These are phyloP conservation scores for Harpagoxenus sublaevis DNA, from an alignment of 2,888 invertebrate species.

Conservation along the genomic window DNA sequence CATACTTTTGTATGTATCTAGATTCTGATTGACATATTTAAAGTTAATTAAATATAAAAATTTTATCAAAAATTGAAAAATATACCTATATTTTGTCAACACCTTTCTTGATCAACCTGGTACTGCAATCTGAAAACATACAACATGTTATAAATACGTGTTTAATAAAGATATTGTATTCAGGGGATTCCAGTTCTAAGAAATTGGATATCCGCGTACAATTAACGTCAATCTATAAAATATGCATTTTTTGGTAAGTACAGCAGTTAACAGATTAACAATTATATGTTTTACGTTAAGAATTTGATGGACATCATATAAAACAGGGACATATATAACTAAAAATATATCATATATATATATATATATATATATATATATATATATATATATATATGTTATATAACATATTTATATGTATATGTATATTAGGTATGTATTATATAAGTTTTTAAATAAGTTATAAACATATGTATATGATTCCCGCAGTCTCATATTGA, in stretches of 20 bases:
- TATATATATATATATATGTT: background rate
- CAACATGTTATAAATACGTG: slow-evolving; percentile 51
- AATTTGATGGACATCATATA: background rate
- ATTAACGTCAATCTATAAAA: slow-evolving; percentile 12
- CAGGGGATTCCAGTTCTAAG: slow-evolving; percentile 26
- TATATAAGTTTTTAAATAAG: background rate
- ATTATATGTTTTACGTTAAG: background rate
- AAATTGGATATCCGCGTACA: slow-evolving; percentile 11
- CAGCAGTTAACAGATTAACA: background rate
- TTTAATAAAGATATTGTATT: slow-evolving; percentile 24
- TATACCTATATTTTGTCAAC: slow-evolving; percentile 42
- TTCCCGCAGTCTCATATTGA: background rate
- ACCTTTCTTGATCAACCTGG: slow-evolving; percentile 59
- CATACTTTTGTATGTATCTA: background rate
- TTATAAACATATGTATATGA: background rate
- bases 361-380: background rate
- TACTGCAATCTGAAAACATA: slow-evolving; percentile 63
- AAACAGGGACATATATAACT: background rate
- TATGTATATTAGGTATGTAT: background rate
- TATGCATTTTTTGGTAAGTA: background rate
- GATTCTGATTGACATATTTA: background rate
- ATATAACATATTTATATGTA: background rate
- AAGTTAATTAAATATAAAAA: background rate
- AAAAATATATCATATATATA: slow-evolving; percentile 1
- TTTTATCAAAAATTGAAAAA: slow-evolving; percentile 1